Conservation (phyloP, 2,888 invertebrate genomes). For the Microchrysa polita region DNA sequence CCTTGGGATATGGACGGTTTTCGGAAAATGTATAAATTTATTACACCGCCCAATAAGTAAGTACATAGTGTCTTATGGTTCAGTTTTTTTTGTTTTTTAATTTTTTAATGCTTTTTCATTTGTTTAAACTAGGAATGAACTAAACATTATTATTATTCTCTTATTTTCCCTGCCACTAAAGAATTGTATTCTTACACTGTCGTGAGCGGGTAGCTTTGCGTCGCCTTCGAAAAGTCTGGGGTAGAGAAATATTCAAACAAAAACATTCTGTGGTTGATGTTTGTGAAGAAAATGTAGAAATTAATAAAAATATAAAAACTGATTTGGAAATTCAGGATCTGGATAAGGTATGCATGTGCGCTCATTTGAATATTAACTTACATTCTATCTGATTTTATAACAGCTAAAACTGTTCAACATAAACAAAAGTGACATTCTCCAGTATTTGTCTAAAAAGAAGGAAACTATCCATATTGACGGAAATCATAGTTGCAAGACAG, state of each 20-base stretch:
- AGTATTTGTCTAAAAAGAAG: conserved; percentile 21
- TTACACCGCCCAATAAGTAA: conserved; percentile 70
- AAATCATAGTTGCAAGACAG: conserved; percentile 46
- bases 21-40: conserved; percentile 64
- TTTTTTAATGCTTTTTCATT: background rate
- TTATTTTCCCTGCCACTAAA: too few species aligned
- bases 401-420: conserved; percentile 3
- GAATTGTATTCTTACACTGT: conserved; percentile 58
- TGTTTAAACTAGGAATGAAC: background rate
- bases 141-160: background rate
- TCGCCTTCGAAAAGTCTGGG: conserved; percentile 54
- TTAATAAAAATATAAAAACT: background rate
- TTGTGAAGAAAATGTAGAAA: background rate
- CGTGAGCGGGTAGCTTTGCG: conserved; percentile 55
- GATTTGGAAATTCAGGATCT: background rate
- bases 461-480: conserved; percentile 50
- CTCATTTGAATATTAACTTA: too few species aligned
- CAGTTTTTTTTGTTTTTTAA: background rate
- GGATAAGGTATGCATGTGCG: too few species aligned
- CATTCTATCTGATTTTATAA: too few species aligned
- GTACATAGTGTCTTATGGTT: background rate
- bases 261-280: background rate
- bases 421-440: background rate
- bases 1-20: conserved; percentile 68
- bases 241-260: conserved; percentile 31